A percentile compares a stretch with the other conserved stretches of the same genome.
phyloP scores from a whole-genome alignment of 2,797 vertebrate genomes.

The Tragopan temminckii region DNA sequence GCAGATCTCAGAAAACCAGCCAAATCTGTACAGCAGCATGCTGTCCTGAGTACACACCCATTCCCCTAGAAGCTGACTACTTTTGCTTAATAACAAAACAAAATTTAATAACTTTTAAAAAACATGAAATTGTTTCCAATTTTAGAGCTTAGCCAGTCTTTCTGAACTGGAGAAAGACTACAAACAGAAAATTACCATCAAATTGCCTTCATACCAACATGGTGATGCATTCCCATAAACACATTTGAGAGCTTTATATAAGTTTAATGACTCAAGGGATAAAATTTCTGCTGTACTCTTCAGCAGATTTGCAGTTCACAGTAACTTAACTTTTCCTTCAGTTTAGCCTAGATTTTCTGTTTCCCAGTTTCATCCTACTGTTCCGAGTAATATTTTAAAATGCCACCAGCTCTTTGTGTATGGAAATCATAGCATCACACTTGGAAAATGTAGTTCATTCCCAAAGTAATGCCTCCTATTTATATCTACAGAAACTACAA shows the following conservation, averaged over 20 bases:
- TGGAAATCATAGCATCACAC: neutral
- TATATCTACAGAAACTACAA: neutral
- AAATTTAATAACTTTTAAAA: neutral
- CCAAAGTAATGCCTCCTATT: neutral
- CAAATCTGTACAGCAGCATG: rapidly evolving
- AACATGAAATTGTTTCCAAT: neutral
- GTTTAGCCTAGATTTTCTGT: neutral
- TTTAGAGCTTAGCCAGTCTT: neutral
- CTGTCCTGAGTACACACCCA: too few species aligned
- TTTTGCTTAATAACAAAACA: neutral
- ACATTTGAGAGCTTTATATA: neutral
- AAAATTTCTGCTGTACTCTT: neutral
- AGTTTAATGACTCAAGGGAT: neutral
- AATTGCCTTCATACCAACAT: neutral
- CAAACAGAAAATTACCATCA: neutral
- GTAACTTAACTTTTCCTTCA: neutral
- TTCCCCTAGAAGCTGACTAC: neutral
- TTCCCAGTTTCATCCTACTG: neutral
- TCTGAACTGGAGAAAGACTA: neutral
- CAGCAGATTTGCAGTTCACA: neutral
- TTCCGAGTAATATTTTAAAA: neutral
- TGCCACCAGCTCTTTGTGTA: neutral
- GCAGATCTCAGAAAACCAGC: neutral
- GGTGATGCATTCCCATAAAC: neutral
- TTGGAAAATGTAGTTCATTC: neutral